These are phyloP conservation scores for Bombylius major DNA, from an alignment of 2,888 invertebrate genomes.

Conservation along the genomic window DNA sequence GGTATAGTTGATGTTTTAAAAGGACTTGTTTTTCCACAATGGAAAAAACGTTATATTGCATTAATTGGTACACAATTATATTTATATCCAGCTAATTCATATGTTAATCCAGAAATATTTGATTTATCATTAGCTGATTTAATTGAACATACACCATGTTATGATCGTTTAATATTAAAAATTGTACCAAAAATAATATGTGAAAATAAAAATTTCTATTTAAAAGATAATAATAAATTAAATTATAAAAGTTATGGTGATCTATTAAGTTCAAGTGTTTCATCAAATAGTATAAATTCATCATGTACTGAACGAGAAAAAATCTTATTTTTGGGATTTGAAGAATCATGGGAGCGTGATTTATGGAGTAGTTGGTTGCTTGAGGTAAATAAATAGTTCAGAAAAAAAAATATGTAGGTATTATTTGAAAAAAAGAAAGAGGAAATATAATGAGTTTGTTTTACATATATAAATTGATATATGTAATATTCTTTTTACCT, in stretches of 20 bases:
- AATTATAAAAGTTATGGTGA: conserved; percentile 11
- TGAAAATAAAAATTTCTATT: conserved; percentile 13
- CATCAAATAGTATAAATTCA: conserved; percentile 19
- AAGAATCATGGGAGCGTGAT: conserved; percentile 51
- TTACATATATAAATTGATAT: too few species aligned
- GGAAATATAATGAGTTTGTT: too few species aligned
- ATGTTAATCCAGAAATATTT: conserved; percentile 18
- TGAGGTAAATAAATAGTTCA: conserved; percentile 37
- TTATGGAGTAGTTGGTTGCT: conserved; percentile 53
- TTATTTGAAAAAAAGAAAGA: too few species aligned
- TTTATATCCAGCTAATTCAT: conserved; percentile 39
- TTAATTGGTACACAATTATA: conserved; percentile 48
- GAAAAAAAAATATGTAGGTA: not conserved
- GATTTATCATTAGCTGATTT: conserved; percentile 20
- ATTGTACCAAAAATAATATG: conserved; percentile 29
- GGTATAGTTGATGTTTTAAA: conserved; percentile 44
- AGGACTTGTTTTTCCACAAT: conserved; percentile 55
- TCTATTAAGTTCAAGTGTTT: not conserved
- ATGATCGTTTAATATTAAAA: conserved; percentile 36
- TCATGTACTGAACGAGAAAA: conserved; percentile 39
- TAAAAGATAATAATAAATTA: conserved; percentile 14
- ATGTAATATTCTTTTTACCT: too few species aligned
- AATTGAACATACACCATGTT: conserved; percentile 17
- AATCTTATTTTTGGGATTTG: conserved; percentile 50
- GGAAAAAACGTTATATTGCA: conserved; percentile 48